Evolutionary conservation across 2,888 invertebrate species (phyloP).

Genomic region (Drosophila setosimentum): DNA sequence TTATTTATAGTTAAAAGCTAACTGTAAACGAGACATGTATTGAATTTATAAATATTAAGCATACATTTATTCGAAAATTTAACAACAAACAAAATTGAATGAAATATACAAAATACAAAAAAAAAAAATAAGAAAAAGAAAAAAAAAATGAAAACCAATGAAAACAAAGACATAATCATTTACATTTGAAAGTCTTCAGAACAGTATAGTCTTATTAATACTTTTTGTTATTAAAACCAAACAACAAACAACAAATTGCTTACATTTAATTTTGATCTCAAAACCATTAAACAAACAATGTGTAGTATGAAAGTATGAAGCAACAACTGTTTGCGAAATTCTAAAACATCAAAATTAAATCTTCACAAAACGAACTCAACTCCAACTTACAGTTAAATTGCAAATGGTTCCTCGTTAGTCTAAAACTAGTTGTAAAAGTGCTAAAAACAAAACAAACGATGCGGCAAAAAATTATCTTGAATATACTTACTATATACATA

Average conservation of each 20-base stretch:
- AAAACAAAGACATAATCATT: slow-evolving; percentile 11
- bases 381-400: slow-evolving; percentile 67
- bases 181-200: slow-evolving; percentile 61
- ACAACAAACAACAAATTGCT: slow-evolving; percentile 30
- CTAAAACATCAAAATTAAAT: slow-evolving; percentile 76
- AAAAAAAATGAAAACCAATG: no score
- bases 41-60: slow-evolving; percentile 82
- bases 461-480: slow-evolving; percentile 36
- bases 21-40: slow-evolving; percentile 63
- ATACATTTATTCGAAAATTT: slow-evolving; percentile 36
- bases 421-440: slow-evolving; percentile 78
- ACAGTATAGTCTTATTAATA: slow-evolving; percentile 70
- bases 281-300: slow-evolving; percentile 61
- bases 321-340: slow-evolving; percentile 73
- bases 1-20: slow-evolving; percentile 64
- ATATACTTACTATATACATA: slow-evolving; percentile 19
- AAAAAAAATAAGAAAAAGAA: slow-evolving; percentile 9
- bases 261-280: slow-evolving; percentile 83
- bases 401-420: slow-evolving; percentile 83
- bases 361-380: slow-evolving; percentile 42
- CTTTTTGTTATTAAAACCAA: slow-evolving; percentile 47
- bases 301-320: slow-evolving; percentile 54
- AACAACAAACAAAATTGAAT: slow-evolving; percentile 55
- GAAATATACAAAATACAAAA: slow-evolving; percentile 50
- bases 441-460: slow-evolving; percentile 47